Base-by-base conservation (phyloP, 2,113 vertebrate genomes). In the Balaeniceps rex region DNA sequence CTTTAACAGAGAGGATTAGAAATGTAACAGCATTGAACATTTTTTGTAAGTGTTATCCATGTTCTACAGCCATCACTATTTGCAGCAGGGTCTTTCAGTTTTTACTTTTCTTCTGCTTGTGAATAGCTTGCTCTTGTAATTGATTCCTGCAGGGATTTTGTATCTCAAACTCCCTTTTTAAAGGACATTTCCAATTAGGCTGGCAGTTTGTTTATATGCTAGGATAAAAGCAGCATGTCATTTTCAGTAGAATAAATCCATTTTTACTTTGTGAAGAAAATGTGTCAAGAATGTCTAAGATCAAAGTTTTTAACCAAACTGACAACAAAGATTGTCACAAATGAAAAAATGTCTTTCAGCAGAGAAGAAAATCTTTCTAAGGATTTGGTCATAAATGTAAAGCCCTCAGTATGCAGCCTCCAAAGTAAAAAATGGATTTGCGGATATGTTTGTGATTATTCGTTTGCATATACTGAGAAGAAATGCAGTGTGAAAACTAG, bases 111-210 rank as follows among this genome's bases (percentile, higher is more conserved):
- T 84, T 68, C 31, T n/a, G 4, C 61, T 92, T 72, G 24, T 79
- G 71, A 88, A n/a, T 83, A 84, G 15, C 19, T 81, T 88, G 52
- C 55, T 90, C 58, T 71, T 60, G 14, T 77, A 90, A 93, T 87
- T 79, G 63, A 87, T 88, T 87, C 54, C 88, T 92, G 58, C 21
- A 94, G 74, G 74, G 75, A 86, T 80, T 94, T 95, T 92, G 4
- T 68, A 44, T 71, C 28, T 69, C 51, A 75, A 49, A 54, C 25
- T 75, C 87, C 25, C n/a, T 69, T 92, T 95, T 85, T 51, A 80
- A 74, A 90, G 38, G 10, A 12, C 72, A 88, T 86, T 95, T 95
- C 54, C 81, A 87, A 55, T 95, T 93, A 76, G 55, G 25, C 38
- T 78, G 54, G 47, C n/a, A 49, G 33, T 81, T 51, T 83, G 29